phyloP scores from a whole-genome alignment of 2,113 vertebrate genomes.

The Litocranius walleri region DNA sequence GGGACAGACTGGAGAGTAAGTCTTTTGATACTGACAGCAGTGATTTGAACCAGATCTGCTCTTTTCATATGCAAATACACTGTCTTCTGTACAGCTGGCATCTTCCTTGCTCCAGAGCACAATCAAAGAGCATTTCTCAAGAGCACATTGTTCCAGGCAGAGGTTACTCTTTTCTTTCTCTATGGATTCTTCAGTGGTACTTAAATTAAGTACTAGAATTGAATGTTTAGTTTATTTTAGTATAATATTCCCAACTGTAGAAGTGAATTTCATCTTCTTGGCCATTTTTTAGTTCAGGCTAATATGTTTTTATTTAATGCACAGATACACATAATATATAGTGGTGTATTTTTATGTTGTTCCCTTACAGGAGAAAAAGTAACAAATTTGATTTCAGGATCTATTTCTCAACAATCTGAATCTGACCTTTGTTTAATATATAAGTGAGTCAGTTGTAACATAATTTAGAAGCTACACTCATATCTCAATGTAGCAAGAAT shows the following conservation, averaged over 20 bases:
- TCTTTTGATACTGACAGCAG: conserved; percentile 55
- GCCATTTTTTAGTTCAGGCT: not conserved
- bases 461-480: conserved; percentile 1
- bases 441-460: not conserved
- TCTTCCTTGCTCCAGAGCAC: not conserved
- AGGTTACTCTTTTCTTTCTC: not conserved
- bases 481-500: conserved; percentile 14
- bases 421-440: conserved; percentile 39
- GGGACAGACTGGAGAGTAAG: conserved; percentile 15
- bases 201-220: not conserved
- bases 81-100: conserved; percentile 43
- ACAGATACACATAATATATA: not conserved
- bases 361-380: not conserved
- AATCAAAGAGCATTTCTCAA: not conserved
- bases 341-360: not conserved
- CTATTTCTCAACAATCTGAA: not conserved
- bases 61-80: conserved; percentile 63
- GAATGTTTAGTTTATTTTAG: conserved; percentile 8
- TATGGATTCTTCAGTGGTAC: not conserved
- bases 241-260: not conserved
- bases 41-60: conserved; percentile 65
- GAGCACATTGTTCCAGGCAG: not conserved
- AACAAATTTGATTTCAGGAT: not conserved
- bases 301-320: not conserved
- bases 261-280: not conserved